phyloP scores from a whole-genome alignment of 2,113 vertebrate genomes.

The Cnemophilus loriae region DNA sequence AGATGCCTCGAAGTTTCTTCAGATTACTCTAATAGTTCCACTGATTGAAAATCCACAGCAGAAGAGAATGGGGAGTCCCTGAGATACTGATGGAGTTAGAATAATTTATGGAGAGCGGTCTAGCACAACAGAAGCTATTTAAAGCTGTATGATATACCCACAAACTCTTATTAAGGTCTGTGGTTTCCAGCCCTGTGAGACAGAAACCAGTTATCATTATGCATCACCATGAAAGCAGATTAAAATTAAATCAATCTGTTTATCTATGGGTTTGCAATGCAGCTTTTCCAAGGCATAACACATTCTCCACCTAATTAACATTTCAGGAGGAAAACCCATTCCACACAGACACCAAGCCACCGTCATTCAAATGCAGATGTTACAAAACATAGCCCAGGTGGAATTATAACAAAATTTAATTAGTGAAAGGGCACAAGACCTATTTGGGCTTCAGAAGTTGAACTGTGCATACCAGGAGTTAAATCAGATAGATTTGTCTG shows the following conservation, averaged over 20 bases:
- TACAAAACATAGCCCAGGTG: conserved; percentile 45
- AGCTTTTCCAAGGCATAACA: conserved; percentile 47
- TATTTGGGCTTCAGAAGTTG: not conserved
- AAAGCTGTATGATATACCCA: conserved; percentile 68
- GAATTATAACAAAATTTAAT: conserved; percentile 61
- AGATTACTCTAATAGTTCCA: conserved; percentile 28
- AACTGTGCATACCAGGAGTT: not conserved
- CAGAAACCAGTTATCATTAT: conserved; percentile 68
- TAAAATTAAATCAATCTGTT: conserved; percentile 80
- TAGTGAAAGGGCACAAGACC: conserved; percentile 44
- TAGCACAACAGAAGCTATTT: conserved; percentile 68
- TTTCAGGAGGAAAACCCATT: conserved; percentile 58
- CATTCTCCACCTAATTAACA: conserved; percentile 68
- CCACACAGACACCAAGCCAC: not conserved
- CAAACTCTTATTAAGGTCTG: conserved; percentile 69
- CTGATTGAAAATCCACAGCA: conserved; percentile 58
- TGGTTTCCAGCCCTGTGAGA: conserved; percentile 64
- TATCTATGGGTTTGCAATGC: conserved; percentile 64
- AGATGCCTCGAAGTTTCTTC: not conserved
- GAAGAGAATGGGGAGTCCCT: conserved; percentile 55
- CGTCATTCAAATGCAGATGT: conserved; percentile 44
- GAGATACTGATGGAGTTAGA: conserved; percentile 22
- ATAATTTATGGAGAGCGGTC: conserved; percentile 64
- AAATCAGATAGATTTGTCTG: not conserved
- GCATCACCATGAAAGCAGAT: conserved; percentile 72